Evolutionary conservation across 35 echinoderm and acorn worm species (phyloP).

Genomic region (Stichopus chloronotus): DNA sequence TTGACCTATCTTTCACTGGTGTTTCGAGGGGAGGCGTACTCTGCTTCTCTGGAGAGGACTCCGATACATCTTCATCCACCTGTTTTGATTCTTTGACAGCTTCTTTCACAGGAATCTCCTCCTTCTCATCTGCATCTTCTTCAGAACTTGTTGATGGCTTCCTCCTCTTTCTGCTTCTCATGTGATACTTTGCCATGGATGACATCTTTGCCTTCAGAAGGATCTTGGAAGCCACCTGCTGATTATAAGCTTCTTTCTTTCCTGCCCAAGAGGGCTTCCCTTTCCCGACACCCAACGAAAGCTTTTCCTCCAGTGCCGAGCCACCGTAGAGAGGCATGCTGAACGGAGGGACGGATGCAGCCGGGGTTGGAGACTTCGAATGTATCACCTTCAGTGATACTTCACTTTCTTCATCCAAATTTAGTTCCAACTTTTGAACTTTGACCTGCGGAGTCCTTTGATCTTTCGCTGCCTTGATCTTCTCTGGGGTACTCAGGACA

Average conservation of each 20-base stretch:
- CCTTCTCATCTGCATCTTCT: not conserved
- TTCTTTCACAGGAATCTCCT: not conserved
- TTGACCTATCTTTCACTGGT: not conserved
- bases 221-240: slow-evolving; percentile 24
- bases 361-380: slow-evolving; percentile 36
- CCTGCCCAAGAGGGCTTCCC: slow-evolving; percentile 55
- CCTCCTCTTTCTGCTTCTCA: not conserved
- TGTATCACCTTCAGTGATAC: slow-evolving; percentile 53
- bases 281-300: slow-evolving; percentile 42
- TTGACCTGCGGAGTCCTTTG: slow-evolving; percentile 34
- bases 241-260: slow-evolving; percentile 47
- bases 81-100: not conserved
- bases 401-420: slow-evolving; percentile 54
- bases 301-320: not conserved
- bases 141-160: not conserved
- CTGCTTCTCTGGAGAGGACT: not conserved
- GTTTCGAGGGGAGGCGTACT: not conserved
- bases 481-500: not conserved
- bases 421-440: slow-evolving; percentile 24
- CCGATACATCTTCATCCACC: not conserved
- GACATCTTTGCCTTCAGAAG: slow-evolving; percentile 49
- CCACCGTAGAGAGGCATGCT: slow-evolving; percentile 14
- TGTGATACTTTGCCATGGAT: not conserved
- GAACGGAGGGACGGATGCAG: not conserved
- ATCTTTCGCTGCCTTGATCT: slow-evolving; percentile 34